Percentiles rank a stretch among this genome's conserved stretches.
phyloP scores from a whole-genome alignment of 2,113 vertebrate genomes.

The Neopipo cinnamomea region DNA sequence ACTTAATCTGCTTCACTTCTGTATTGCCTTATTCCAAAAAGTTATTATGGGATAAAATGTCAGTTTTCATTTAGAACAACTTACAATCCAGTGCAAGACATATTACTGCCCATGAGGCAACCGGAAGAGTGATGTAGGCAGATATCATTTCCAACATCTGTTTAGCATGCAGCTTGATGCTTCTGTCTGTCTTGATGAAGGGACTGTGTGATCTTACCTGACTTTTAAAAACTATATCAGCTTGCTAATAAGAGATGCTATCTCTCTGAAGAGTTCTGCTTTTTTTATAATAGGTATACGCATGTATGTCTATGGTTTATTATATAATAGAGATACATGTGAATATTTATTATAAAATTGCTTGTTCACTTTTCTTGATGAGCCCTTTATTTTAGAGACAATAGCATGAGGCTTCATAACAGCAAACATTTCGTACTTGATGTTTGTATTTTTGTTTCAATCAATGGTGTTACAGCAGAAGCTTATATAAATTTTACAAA shows the following conservation, averaged over 20 bases:
- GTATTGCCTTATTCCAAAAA: not conserved
- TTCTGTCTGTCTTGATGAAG: not conserved
- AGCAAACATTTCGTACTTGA: not conserved
- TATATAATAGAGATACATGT: not conserved
- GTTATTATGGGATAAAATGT: not conserved
- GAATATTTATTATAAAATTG: not conserved
- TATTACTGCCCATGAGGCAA: not conserved
- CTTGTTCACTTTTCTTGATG: not conserved
- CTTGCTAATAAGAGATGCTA: not conserved
- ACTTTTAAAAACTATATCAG: not conserved
- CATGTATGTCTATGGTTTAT: rapidly evolving
- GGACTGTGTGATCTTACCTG: not conserved
- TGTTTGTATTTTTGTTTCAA: not conserved
- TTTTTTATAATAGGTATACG: not conserved
- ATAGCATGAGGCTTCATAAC: not conserved
- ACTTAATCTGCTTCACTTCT: not conserved
- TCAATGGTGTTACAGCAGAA: not conserved
- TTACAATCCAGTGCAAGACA: not conserved
- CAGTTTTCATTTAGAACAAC: not conserved
- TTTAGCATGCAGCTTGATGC: not conserved
- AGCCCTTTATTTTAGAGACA: not conserved
- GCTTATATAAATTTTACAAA: not conserved
- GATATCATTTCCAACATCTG: not conserved
- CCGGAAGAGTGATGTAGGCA: not conserved
- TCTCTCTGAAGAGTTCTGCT: not conserved